Conservation (phyloP, 2,888 invertebrate species). For the Dichetophora obliterata region DNA sequence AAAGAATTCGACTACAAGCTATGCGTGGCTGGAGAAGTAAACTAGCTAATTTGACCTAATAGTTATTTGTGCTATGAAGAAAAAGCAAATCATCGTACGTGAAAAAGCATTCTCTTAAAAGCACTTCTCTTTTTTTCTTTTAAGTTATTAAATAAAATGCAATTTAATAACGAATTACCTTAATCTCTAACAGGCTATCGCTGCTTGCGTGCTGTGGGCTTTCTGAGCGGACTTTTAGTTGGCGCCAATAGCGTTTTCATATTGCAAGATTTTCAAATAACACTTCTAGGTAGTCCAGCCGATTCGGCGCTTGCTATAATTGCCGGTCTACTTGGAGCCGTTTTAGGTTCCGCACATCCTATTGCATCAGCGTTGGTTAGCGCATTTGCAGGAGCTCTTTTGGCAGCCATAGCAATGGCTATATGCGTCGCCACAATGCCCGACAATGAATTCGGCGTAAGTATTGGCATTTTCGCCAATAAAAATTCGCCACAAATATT, state of each 20-base stretch:
- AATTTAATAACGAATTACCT: no score
- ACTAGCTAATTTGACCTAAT: no score
- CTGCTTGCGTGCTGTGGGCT: slow-evolving; percentile 89
- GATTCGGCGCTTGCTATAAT: slow-evolving; percentile 69
- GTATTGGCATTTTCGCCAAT: no score
- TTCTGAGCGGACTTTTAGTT: slow-evolving; percentile 88
- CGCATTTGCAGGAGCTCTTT: slow-evolving; percentile 67
- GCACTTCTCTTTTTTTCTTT: no score
- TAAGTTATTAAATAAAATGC: no score
- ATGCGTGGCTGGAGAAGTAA: no score
- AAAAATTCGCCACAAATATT: no score
- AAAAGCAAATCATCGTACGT: no score
- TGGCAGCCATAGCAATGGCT: slow-evolving; percentile 68
- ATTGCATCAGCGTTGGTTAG: slow-evolving; percentile 68
- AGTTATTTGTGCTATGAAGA: no score
- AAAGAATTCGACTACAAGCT: no score
- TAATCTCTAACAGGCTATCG: slow-evolving; percentile 78
- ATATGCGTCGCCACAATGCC: slow-evolving; percentile 70
- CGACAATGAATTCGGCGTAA: slow-evolving; percentile 69
- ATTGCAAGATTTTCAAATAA: slow-evolving; percentile 83
- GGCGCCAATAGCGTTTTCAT: slow-evolving; percentile 87
- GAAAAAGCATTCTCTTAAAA: no score
- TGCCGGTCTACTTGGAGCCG: slow-evolving; percentile 68
- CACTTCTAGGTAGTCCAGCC: slow-evolving; percentile 75
- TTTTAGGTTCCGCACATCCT: slow-evolving; percentile 69